Percentiles rank a stretch among this genome's conserved stretches.
These are phyloP conservation scores for Sinelater perroti DNA, from an alignment of 2,888 invertebrate species.

Conservation along the genomic window DNA sequence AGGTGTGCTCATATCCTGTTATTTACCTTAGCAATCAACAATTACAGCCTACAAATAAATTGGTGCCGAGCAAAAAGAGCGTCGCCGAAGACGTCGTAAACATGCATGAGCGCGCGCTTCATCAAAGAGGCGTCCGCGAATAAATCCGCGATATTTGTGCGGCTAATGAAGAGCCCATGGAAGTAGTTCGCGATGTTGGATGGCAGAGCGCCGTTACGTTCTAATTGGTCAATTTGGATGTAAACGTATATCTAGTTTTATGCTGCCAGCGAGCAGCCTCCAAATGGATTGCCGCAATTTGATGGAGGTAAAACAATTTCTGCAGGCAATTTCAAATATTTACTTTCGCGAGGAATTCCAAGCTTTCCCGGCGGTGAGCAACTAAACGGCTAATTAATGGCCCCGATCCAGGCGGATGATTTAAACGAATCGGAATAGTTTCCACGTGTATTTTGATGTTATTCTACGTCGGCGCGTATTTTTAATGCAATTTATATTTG, in stretches of 20 bases:
- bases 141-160: constrained; percentile 14
- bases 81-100: not conserved
- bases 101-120: constrained; percentile 5
- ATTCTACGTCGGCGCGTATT: too few species aligned
- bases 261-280: too few species aligned
- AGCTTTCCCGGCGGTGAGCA: too few species aligned
- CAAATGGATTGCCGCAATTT: too few species aligned
- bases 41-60: constrained; percentile 16
- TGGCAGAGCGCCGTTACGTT: constrained; percentile 5
- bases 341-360: too few species aligned
- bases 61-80: not conserved
- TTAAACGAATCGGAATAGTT: too few species aligned
- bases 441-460: too few species aligned
- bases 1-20: constrained; percentile 13
- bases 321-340: too few species aligned
- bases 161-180: constrained; percentile 4
- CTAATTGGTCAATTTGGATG: not conserved
- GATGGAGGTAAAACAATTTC: too few species aligned
- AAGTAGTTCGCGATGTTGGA: not conserved
- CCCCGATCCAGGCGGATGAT: too few species aligned
- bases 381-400: too few species aligned
- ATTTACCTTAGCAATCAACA: constrained; percentile 12
- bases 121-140: constrained; percentile 3
- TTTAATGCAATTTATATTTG: too few species aligned
- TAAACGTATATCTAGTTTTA: not conserved